Base-by-base conservation (phyloP, 2,888 invertebrate genomes). In the Ceraclea dissimilis region DNA sequence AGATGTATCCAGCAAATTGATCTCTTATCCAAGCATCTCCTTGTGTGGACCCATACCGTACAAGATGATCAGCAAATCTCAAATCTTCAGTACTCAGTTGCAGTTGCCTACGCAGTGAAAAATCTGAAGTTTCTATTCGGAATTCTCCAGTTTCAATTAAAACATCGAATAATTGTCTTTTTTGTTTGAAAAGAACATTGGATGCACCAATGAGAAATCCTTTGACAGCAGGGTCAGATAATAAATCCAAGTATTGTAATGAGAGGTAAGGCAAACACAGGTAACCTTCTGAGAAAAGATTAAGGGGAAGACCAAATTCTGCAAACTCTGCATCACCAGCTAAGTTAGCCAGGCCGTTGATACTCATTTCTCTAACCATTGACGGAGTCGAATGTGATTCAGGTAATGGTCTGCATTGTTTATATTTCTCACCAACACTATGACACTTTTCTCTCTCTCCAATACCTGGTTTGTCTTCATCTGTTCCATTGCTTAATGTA, bases 131-230 rank as follows among this genome's bases (percentile, higher is more conserved):
- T 68, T 96, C 95, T 68, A 98, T 86, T 68, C 90, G 84, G 63
- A 86, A 86, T 63, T 86, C 88, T 69, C 90, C 92, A 54, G 92
- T 82, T 75, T 95, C 95, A 2, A 99, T 85, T 54, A 97, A 73
- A 17, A 94, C 92, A 73, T 99, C 98, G 60, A 93, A 89, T 51
- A 96, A 73, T 66, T 95, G 90, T 60, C 89, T 83, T 68, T 95
- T 95, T 70, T 97, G 97, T 69, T 93, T 93, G 70, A 98, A 99
- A 34, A 99, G 77, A n/a, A 95, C 89, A 76, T 99, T 99, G 16
- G 97, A 97, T n/a, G 97, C 97, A 39, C 99, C 98, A 57, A 96
- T 90, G 47, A 95, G 79, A 72, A 90, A 90, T 22, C 89, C 90
- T 60, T 87, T 77, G 6, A 96, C 92, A 64, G 90, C 90, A 2